Evolutionary conservation across 1,140 invertebrate genomes (phyloP), one percentile per base, ranked within the genome.

Genomic region (Parapsyche elsis): DNA sequence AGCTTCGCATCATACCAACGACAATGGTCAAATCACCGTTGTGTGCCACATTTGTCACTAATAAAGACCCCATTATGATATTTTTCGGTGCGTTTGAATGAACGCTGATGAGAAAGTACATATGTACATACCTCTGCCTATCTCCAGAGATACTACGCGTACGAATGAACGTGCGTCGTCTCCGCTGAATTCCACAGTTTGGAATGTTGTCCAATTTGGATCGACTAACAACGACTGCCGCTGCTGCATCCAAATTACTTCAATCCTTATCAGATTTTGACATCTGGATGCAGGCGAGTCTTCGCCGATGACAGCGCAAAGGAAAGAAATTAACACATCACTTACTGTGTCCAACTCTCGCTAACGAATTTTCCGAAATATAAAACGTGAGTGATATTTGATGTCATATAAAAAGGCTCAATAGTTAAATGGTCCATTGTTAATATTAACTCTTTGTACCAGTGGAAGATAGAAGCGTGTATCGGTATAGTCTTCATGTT

Each of bases 131-230:
- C n/a, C n/a, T n/a, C 45, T 53, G 49, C 49, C n/a, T 12, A 53
- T 53, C 49, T 53, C 30, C 30, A 38, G 30, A 38, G 30, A 38
- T 38, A 38, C 30, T 38, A 38, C 30, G 2, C 49, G 59, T 61
- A 24, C 49, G 21, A 24, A 23, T 67, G 64, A 67, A 67, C 19
- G 59, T 16, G 59, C 59, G 2, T 53, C 49, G 49, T 53, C 30
- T 38, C 26, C 67, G 71, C 71, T 73, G 71, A 73, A 73, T 73
- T 73, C 71, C 71, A 73, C 24, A 5, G n/a, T 57, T 49, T 9
- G 73, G 73, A 76, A 76, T 76, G 73, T 59, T 59, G 73, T 76
- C 73, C 73, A 76, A 76, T 76, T 76, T 49, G 46, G 49, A 57
- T 57, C 73, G 53, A 45, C 38, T 10, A 46, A 53, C 64, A n/a